Evolutionary conservation across 2,888 invertebrate species (phyloP).

Genomic region (Cryptocephalus moraei): DNA sequence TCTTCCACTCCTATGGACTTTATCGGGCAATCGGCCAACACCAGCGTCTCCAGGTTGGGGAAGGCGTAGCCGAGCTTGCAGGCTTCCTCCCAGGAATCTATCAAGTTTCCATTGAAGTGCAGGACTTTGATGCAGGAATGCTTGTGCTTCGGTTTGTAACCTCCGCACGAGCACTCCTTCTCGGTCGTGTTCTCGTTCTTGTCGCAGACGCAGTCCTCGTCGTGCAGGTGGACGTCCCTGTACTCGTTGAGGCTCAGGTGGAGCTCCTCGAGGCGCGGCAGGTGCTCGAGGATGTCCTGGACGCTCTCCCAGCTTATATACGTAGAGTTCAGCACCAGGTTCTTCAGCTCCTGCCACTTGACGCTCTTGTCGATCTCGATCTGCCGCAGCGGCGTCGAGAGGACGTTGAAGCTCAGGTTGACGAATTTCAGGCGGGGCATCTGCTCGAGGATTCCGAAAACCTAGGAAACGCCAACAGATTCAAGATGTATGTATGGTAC

Average conservation of each 20-base stretch:
- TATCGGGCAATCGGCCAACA: constrained; percentile 79
- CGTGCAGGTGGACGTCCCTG: constrained; percentile 59
- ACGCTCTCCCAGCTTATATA: constrained; percentile 78
- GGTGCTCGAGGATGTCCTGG: constrained; percentile 60
- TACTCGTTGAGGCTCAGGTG: constrained; percentile 89
- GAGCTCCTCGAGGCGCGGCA: constrained; percentile 78
- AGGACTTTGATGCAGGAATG: constrained; percentile 66
- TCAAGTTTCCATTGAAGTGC: constrained; percentile 80
- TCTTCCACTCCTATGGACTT: constrained; percentile 38
- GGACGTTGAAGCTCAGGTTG: constrained; percentile 82
- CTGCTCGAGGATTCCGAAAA: constrained; percentile 76
- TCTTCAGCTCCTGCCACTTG: constrained; percentile 53
- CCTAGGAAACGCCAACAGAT: constrained; percentile 39
- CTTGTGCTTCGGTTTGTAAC: constrained; percentile 22
- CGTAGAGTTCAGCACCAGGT: constrained; percentile 81
- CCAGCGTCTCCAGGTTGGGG: constrained; percentile 73
- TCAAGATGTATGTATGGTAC: too few species aligned
- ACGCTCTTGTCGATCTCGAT: constrained; percentile 27
- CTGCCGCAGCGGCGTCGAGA: constrained; percentile 57
- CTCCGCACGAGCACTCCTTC: constrained; percentile 9
- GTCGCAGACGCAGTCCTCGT: constrained; percentile 25
- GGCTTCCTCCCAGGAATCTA: constrained; percentile 77
- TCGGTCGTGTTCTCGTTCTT: constrained; percentile 13
- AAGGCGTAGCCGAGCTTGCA: constrained; percentile 76
- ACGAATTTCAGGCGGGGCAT: constrained; percentile 85